Conservation (phyloP, 2,888 invertebrate genomes). For the Tipula confusa region DNA sequence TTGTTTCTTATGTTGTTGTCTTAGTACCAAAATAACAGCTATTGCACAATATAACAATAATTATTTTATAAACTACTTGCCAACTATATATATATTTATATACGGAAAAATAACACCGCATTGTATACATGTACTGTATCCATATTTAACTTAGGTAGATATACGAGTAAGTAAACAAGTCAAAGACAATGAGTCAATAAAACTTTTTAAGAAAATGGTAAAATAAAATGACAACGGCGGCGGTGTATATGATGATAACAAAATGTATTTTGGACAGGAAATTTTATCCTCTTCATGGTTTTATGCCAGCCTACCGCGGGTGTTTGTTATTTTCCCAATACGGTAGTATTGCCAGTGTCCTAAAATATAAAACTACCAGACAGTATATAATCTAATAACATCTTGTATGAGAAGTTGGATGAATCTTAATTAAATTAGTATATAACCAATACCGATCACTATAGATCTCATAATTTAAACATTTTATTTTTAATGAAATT, state of each 20-base stretch:
- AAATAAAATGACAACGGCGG: background rate
- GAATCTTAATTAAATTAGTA: no score
- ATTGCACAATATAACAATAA: constrained; percentile 4
- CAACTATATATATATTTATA: background rate
- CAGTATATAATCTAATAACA: no score
- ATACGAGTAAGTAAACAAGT: background rate
- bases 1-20: background rate
- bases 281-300: background rate
- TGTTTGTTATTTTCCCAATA: no score
- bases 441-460: no score
- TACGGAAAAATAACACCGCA: background rate
- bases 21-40: background rate
- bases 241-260: background rate
- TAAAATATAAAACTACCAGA: no score
- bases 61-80: constrained; percentile 20
- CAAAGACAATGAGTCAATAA: constrained; percentile 16
- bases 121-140: background rate
- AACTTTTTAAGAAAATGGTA: background rate
- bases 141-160: no score
- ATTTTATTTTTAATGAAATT: no score
- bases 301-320: no score
- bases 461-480: no score
- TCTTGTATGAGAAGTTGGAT: no score
- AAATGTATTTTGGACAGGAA: background rate
- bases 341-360: no score